Evolutionary conservation across 1,140 invertebrate species (phyloP), one percentile per base, ranked within the genome.

Genomic region (Rhagoletis pomonella): DNA sequence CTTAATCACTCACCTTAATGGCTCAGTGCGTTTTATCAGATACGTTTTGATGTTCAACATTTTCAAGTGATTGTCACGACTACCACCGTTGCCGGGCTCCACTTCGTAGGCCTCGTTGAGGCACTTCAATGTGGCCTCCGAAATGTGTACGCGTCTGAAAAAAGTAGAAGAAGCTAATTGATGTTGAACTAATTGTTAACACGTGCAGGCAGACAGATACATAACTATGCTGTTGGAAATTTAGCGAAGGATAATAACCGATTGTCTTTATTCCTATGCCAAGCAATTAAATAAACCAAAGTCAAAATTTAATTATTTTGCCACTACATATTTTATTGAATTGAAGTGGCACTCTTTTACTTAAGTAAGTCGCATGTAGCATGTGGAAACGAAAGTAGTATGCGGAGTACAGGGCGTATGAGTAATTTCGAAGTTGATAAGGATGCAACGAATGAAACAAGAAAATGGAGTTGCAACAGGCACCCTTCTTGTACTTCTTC

Each of bases 41-140:
- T 96, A 99, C 1, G 98, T 99, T 89, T 96, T 96, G n/a, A 99
- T 96, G 89, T 97, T 96, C 86, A 98, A 96, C 88, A 98, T 97
- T 89, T 96, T 96, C 1, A 99, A 93, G 93, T 98, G 99, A 87
- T 95, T 93, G 92, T 99, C 97, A 62, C 98, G 94, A 19, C 96
- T 95, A 12, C 96, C 96, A 0, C 98, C 98, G 88, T 97, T 95
- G 0, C 98, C 98, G 0, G 97, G 96, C 91, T 99, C 98, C 62
- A 99, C 97, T 90, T 98, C 97, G 91, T 99, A 99, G 4, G 96
- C 96, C 14, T 96, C 97, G 88, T 97, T 96, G 59, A 99, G 93
- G 93, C 97, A 98, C 86, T 96, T 95, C 19, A 97, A 93, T 0
- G 98, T 98, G 1, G 97, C 95, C 89, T 96, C 95, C 0, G 97